These are phyloP conservation scores for Drosophila teissieri DNA, from an alignment of 1,140 invertebrate genomes.

Conservation along the genomic window DNA sequence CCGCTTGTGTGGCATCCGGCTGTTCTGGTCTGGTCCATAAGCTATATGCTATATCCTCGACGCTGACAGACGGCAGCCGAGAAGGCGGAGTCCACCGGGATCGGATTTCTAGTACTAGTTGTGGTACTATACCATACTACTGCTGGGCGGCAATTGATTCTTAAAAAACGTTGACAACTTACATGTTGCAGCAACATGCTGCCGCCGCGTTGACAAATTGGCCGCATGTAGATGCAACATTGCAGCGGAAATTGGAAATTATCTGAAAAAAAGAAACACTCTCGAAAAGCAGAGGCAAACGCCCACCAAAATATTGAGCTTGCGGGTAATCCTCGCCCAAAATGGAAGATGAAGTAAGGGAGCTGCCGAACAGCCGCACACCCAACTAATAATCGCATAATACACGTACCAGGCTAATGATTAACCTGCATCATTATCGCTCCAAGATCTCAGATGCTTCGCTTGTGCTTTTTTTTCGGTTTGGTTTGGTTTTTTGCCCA, in stretches of 20 bases:
- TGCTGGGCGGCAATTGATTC: conserved; percentile 76
- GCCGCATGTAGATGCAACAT: conserved; percentile 26
- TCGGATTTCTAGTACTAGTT: conserved; percentile 57
- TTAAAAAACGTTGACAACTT: conserved; percentile 78
- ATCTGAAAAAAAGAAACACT: conserved; percentile 55
- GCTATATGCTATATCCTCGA: conserved; percentile 21
- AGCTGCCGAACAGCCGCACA: background rate
- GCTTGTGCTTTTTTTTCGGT: conserved; percentile 1
- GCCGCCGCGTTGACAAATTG: conserved; percentile 76
- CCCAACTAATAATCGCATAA: conserved; percentile 82
- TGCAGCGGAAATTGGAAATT: conserved; percentile 82
- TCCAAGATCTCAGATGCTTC: conserved; percentile 63
- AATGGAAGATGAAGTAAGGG: conserved; percentile 1
- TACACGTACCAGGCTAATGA: conserved; percentile 82
- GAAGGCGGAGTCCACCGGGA: conserved; percentile 63
- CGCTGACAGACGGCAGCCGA: conserved; percentile 75
- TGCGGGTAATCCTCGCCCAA: conserved; percentile 40
- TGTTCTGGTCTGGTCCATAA: too few species aligned
- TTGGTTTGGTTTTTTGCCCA: conserved; percentile 43
- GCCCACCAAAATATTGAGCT: conserved; percentile 58
- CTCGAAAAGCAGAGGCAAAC: conserved; percentile 44
- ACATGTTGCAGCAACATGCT: conserved; percentile 76
- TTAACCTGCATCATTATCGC: conserved; percentile 83
- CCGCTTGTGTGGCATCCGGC: conserved; percentile 59
- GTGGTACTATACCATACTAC: conserved; percentile 7